Percentiles rank a stretch among this genome's conserved stretches.
Conservation (phyloP, 2,113 vertebrate genomes). For the Cryptotis parvus region DNA sequence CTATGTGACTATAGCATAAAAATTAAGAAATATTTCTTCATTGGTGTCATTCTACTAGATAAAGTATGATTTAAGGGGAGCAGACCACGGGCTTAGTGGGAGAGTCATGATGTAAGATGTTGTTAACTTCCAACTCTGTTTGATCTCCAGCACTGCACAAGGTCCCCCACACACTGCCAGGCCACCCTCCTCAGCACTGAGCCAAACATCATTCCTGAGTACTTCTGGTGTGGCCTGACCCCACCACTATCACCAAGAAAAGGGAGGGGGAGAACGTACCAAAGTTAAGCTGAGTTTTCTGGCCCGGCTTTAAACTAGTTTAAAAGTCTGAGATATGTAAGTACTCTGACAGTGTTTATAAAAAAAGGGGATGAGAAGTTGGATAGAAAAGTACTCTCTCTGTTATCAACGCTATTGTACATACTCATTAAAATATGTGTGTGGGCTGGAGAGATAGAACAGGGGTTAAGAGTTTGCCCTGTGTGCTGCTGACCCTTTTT, state of each 20-base stretch:
- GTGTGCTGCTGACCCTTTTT: too few species aligned
- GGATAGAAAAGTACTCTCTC: neutral
- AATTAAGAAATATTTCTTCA: conserved; percentile 8
- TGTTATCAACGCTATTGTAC: neutral
- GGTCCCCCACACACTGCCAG: too few species aligned
- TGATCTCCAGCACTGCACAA: too few species aligned
- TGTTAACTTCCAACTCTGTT: too few species aligned
- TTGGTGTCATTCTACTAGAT: neutral
- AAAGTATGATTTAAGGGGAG: neutral
- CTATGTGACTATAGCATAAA: neutral
- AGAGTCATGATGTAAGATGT: too few species aligned
- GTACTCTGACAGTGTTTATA: neutral
- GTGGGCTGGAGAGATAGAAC: too few species aligned
- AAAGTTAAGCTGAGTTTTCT: conserved; percentile 9
- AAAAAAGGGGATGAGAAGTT: neutral
- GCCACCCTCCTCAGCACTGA: too few species aligned
- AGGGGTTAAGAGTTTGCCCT: too few species aligned
- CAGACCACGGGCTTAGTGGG: too few species aligned
- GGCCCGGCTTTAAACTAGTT: neutral
- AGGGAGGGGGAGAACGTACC: neutral
- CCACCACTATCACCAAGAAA: too few species aligned
- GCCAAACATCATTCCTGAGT: too few species aligned
- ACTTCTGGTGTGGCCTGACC: too few species aligned
- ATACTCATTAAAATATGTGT: neutral
- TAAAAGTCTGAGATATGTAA: neutral